Conservation (phyloP, 2,797 vertebrate species). For the Sebastes iracundus region DNA sequence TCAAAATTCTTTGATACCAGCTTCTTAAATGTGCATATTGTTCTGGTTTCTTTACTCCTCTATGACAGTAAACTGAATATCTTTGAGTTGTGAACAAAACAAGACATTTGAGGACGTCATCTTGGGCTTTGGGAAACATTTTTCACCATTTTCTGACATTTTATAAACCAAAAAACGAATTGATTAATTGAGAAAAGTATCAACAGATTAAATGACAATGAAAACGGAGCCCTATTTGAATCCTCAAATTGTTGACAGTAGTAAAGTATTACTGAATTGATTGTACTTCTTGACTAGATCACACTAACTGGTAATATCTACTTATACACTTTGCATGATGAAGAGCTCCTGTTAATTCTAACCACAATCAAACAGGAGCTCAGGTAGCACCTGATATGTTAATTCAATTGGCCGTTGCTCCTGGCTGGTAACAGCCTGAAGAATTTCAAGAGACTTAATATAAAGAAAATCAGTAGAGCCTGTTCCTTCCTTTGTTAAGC, state of each 20-base stretch:
- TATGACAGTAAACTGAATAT: background rate
- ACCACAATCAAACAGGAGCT: background rate
- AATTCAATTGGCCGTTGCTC: background rate
- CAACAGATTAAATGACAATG: too few species aligned
- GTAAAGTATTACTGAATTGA: background rate
- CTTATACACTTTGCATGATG: background rate
- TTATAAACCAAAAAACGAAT: accelerated
- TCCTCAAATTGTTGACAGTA: background rate
- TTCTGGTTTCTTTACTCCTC: background rate
- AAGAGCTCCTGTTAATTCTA: background rate
- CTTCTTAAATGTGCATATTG: background rate
- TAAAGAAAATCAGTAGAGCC: background rate
- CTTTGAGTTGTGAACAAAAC: background rate
- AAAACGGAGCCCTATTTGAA: too few species aligned
- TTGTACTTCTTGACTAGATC: background rate
- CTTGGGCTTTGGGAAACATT: too few species aligned
- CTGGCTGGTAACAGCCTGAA: background rate
- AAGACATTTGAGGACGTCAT: too few species aligned
- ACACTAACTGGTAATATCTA: background rate
- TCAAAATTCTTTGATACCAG: too few species aligned
- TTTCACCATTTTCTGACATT: too few species aligned
- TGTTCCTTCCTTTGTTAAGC: background rate
- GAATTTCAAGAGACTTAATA: background rate
- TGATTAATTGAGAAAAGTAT: too few species aligned
- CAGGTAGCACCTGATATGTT: background rate